Percentiles rank a stretch among this genome's conserved stretches.
phyloP scores from a whole-genome alignment of 2,888 invertebrate genomes.

The Meiosimyza decipiens region DNA sequence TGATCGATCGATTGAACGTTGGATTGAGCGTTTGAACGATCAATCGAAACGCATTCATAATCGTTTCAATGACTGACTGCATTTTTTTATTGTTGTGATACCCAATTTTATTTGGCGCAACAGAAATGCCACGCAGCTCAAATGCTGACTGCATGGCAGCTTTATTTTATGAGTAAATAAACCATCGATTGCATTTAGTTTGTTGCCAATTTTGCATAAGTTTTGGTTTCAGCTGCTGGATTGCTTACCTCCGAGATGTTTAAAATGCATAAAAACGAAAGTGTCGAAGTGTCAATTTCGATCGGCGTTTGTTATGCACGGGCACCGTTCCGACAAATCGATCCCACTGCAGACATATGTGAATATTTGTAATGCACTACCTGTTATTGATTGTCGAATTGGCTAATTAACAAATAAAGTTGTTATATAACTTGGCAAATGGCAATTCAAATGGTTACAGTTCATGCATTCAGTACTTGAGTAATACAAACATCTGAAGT shows the following conservation, averaged over 20 bases:
- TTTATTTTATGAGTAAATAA: too few relatives aligned
- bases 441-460: neutral
- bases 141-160: too few relatives aligned
- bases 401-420: conserved; percentile 12
- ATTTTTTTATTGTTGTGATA: conserved; percentile 43
- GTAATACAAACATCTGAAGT: too few relatives aligned
- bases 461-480: neutral
- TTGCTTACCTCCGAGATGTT: neutral
- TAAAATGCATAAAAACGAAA: conserved; percentile 54
- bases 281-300: conserved; percentile 42
- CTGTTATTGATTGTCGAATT: neutral
- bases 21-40: conserved; percentile 13
- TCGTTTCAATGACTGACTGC: conserved; percentile 7
- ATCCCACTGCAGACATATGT: too few relatives aligned
- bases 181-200: too few relatives aligned
- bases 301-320: neutral
- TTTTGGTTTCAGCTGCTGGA: conserved; percentile 37
- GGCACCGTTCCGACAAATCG: neutral
- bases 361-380: too few relatives aligned
- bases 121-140: too few relatives aligned
- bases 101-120: neutral
- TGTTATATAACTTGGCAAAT: conserved; percentile 18
- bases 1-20: neutral
- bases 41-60: conserved; percentile 17
- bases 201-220: neutral